Conservation (phyloP, 2,797 vertebrate genomes). For the Anguilla obscura region DNA sequence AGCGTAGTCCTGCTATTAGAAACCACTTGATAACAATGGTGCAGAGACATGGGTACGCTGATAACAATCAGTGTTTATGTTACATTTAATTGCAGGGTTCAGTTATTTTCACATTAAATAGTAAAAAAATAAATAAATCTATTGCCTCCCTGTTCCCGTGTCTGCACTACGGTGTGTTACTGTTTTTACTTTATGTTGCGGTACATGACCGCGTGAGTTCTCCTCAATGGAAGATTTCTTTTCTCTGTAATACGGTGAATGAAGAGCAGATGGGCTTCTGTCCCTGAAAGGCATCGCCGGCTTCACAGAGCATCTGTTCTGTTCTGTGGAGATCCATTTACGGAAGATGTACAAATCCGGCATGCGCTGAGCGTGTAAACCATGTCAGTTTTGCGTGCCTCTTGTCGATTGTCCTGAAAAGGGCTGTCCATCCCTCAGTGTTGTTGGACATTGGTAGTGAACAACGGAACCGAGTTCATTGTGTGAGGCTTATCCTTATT, state of each 20-base stretch:
- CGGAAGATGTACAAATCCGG: background rate
- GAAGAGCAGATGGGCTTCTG: background rate
- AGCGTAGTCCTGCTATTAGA: background rate
- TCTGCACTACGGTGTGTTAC: background rate
- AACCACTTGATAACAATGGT: constrained; percentile 4
- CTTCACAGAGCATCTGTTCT: constrained; percentile 9
- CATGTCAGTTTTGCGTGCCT: background rate
- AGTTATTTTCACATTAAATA: background rate
- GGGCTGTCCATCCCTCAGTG: background rate
- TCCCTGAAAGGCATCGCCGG: background rate
- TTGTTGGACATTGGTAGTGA: background rate
- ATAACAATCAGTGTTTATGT: background rate
- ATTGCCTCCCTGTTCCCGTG: background rate
- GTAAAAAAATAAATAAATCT: background rate
- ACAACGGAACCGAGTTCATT: background rate
- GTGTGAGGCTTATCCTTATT: background rate
- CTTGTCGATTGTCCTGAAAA: background rate
- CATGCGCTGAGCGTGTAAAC: background rate
- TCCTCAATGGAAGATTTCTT: constrained; percentile 13
- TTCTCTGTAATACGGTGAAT: background rate
- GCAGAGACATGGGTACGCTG: background rate
- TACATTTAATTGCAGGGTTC: background rate
- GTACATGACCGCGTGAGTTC: background rate
- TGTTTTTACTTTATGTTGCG: background rate
- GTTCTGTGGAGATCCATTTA: background rate